phyloP scores from a whole-genome alignment of 2,888 invertebrate genomes.

The Leptopterna dolabrata region DNA sequence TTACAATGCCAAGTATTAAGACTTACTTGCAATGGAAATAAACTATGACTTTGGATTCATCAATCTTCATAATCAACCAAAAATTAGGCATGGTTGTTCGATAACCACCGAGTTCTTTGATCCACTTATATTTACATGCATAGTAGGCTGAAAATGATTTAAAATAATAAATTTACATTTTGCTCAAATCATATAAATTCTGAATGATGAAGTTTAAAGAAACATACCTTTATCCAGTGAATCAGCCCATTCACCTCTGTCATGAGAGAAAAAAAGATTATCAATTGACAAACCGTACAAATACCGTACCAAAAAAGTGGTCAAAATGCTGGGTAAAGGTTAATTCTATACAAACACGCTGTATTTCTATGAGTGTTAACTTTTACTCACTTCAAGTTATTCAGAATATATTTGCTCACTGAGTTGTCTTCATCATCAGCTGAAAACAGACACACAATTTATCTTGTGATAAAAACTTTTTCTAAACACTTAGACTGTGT shows the following conservation, averaged over 20 bases:
- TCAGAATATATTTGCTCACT: background rate
- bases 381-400: background rate
- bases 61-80: conserved; percentile 77
- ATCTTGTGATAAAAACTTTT: too few relatives aligned
- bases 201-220: too few relatives aligned
- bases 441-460: background rate
- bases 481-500: too few relatives aligned
- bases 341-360: too few relatives aligned
- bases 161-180: background rate
- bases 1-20: too few relatives aligned
- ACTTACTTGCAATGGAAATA: conserved; percentile 77
- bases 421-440: background rate
- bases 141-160: conserved; percentile 65
- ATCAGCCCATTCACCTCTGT: conserved; percentile 46
- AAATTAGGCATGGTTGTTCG: conserved; percentile 74
- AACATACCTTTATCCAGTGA: conserved; percentile 32
- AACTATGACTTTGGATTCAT: conserved; percentile 71
- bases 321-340: too few relatives aligned
- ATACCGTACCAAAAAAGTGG: background rate
- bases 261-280: background rate
- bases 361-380: background rate
- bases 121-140: conserved; percentile 72
- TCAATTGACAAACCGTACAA: background rate
- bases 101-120: conserved; percentile 70
- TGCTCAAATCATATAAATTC: too few relatives aligned